phyloP scores from a whole-genome alignment of 2,797 vertebrate species.

The Chelmon rostratus region DNA sequence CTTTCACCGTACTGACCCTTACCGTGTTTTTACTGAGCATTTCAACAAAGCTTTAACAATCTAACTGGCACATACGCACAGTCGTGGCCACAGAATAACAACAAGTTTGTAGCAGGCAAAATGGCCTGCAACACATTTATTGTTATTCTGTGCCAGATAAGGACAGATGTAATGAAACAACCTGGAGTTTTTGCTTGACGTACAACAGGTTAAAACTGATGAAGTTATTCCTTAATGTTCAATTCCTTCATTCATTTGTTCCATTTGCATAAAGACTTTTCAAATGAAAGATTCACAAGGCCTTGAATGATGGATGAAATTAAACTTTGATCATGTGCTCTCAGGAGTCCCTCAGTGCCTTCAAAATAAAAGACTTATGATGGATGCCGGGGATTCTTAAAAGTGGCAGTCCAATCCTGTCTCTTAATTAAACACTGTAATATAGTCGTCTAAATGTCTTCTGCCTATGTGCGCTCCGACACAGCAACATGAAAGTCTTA shows the following conservation, averaged over 20 bases:
- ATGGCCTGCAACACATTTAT: too few species aligned
- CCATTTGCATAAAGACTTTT: neutral
- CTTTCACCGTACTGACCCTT: neutral
- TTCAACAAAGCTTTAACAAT: neutral
- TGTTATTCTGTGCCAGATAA: too few species aligned
- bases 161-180: too few species aligned
- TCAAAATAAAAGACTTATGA: neutral
- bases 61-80: neutral
- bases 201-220: neutral
- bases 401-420: neutral
- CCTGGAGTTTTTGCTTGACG: neutral
- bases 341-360: neutral
- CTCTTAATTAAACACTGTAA: neutral
- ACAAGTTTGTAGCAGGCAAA: neutral
- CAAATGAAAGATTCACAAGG: slow-evolving; percentile 21
- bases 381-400: neutral
- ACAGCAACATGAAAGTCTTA: neutral
- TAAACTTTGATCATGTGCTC: neutral
- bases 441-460: neutral
- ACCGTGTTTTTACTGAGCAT: neutral
- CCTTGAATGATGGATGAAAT: slow-evolving; percentile 1
- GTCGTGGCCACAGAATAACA: neutral
- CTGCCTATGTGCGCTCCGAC: neutral
- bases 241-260: neutral
- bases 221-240: neutral